Evolutionary conservation across 2,113 vertebrate genomes (phyloP).

Genomic region (Stictonetta naevosa): DNA sequence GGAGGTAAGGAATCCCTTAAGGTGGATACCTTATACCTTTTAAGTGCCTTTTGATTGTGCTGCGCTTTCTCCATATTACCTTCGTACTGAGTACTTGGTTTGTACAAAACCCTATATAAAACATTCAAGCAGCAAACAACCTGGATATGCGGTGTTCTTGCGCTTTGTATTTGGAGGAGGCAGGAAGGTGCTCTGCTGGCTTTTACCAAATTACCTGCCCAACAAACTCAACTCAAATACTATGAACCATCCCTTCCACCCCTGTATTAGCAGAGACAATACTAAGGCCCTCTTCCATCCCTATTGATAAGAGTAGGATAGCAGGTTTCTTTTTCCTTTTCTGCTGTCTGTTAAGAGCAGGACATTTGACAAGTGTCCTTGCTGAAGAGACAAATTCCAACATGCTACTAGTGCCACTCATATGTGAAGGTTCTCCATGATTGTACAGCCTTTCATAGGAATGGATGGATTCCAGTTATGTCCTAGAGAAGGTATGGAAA

Average conservation of each 20-base stretch:
- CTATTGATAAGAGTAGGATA: not conserved
- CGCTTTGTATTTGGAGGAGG: not conserved
- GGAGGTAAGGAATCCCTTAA: not conserved
- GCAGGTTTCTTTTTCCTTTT: not conserved
- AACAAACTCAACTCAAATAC: not conserved
- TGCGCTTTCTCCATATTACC: not conserved
- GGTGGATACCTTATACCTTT: not conserved
- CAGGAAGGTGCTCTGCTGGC: not conserved
- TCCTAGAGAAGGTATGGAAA: not conserved
- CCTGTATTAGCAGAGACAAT: not conserved
- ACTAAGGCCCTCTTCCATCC: not conserved
- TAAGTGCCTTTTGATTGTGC: not conserved
- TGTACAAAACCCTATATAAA: not conserved
- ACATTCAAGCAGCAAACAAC: not conserved
- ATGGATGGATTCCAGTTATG: accelerated
- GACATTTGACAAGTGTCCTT: not conserved
- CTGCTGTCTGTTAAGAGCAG: not conserved
- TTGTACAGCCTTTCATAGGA: not conserved
- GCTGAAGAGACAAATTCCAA: not conserved
- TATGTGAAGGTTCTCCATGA: not conserved
- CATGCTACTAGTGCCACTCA: not conserved
- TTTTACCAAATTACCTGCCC: not conserved
- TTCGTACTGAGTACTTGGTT: not conserved
- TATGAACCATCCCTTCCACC: not conserved
- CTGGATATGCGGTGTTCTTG: not conserved